A percentile compares a stretch with the other conserved stretches of the same genome.
These are phyloP conservation scores for Stenchaetothrips biformis DNA, from an alignment of 2,888 invertebrate species.

Conservation along the genomic window DNA sequence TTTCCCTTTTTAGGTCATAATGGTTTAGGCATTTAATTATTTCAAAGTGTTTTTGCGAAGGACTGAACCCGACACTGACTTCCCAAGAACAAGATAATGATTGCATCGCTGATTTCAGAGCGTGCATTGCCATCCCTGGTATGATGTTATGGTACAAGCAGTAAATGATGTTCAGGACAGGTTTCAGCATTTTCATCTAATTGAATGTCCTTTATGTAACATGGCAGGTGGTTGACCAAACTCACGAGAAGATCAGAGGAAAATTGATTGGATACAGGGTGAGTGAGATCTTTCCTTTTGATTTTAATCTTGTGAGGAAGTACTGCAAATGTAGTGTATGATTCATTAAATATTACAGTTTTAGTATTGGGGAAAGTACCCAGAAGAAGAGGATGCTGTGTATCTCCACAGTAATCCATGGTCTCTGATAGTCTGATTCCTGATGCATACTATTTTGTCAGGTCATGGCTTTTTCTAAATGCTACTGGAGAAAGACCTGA, in stretches of 20 bases:
- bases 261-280: slow-evolving; percentile 87
- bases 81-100: slow-evolving; percentile 71
- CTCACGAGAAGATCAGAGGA: slow-evolving; percentile 77
- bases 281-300: slow-evolving; percentile 39
- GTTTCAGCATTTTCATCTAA: slow-evolving; percentile 76
- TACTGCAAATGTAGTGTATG: too few species aligned
- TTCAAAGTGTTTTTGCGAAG: slow-evolving; percentile 88
- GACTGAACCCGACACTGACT: slow-evolving; percentile 66
- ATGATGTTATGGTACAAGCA: slow-evolving; percentile 77
- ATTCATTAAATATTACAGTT: slow-evolving; percentile 49
- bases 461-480: slow-evolving; percentile 94
- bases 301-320: not conserved
- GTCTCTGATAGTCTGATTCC: slow-evolving; percentile 86
- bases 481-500: slow-evolving; percentile 94
- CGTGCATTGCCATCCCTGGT: slow-evolving; percentile 74
- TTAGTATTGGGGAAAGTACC: slow-evolving; percentile 82
- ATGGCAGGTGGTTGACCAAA: slow-evolving; percentile 83
- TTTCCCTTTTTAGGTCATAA: slow-evolving; percentile 75
- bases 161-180: slow-evolving; percentile 73
- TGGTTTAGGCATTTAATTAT: slow-evolving; percentile 78
- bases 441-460: slow-evolving; percentile 91
- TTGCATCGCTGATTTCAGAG: slow-evolving; percentile 65
- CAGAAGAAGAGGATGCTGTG: slow-evolving; percentile 70
- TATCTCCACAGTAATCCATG: slow-evolving; percentile 80
- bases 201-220: slow-evolving; percentile 84